phyloP scores from a whole-genome alignment of 2,888 invertebrate genomes.

The Athetis lepigone region DNA sequence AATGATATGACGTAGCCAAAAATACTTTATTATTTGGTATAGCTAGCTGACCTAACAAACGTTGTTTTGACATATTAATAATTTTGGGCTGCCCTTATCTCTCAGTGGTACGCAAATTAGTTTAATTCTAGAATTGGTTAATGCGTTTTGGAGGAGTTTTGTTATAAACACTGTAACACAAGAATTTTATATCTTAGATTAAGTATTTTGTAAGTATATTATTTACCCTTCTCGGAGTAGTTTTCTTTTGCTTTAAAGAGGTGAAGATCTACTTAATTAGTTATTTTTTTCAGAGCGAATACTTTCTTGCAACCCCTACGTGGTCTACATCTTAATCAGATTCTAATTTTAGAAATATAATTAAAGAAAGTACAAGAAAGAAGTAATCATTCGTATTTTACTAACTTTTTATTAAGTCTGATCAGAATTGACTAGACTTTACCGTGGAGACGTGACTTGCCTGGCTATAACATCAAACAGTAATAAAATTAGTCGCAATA shows the following conservation, averaged over 20 bases:
- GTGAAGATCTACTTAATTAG: neutral
- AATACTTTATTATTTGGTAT: too few relatives aligned
- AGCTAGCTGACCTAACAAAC: too few relatives aligned
- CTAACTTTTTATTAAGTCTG: slow-evolving; percentile 54
- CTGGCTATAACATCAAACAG: slow-evolving; percentile 31
- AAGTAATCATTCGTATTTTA: slow-evolving; percentile 47
- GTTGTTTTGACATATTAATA: too few relatives aligned
- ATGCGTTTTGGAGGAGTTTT: too few relatives aligned
- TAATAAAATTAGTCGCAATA: slow-evolving; percentile 41
- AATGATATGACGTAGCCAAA: neutral
- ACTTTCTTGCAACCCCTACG: slow-evolving; percentile 8
- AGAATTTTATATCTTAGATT: too few relatives aligned
- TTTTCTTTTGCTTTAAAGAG: too few relatives aligned
- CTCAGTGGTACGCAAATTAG: too few relatives aligned
- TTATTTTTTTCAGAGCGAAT: neutral
- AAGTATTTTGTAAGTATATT: neutral
- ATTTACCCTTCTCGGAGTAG: neutral
- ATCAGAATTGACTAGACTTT: slow-evolving; percentile 57
- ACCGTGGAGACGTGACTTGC: slow-evolving; percentile 55
- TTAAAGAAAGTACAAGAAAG: slow-evolving; percentile 48
- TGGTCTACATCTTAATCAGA: slow-evolving; percentile 28
- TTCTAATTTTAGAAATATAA: slow-evolving; percentile 41
- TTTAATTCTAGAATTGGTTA: too few relatives aligned
- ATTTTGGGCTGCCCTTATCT: too few relatives aligned
- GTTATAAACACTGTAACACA: neutral